Evolutionary conservation across 2,888 invertebrate species (phyloP), one percentile per base, ranked within the genome.

Genomic region (Cantharis nigra): DNA sequence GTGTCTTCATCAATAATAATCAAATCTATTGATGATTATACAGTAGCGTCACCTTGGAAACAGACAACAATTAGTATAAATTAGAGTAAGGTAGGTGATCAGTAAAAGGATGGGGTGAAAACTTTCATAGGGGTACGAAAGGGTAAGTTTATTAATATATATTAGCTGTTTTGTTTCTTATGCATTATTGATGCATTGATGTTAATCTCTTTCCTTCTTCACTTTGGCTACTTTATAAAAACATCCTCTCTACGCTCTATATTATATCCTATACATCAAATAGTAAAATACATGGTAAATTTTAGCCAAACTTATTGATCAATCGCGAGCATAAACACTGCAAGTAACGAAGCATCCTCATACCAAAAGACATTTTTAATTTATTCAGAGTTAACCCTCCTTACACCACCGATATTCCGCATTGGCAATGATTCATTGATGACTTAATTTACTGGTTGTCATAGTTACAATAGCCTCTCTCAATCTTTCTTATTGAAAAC

Each of bases 21-120:
- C 87, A 87, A 85, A 87, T 87, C 87, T 87, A 87, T 87, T 87
- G 87, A 86, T 87, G 87, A 87, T 87, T 87, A 87, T 86, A 84
- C 85, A 81, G 83, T 83, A 81, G 83, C 86, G 87, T 88, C 87
- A 86, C 88, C 87, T 85, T 84, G 87, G 87, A 82, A 86, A 88
- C 87, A 86, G 87, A 87, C 88, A 87, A 88, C 87, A 87, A 88
- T 88, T 88, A 87, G 87, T 86, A 86, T 86, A 86, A 87, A 87
- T 87, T 87, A 87, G 85, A 85, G 85, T 80, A 74, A 75, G 80
- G 78, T 74, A 72, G 78, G 75, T 77, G 75, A 71, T 79, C 75
- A 75, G 75, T 49, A 69, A 77, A 72, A 71, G 79, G 82, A 80
- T 75, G 79, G 83, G 83, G 83, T 79, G 83, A 84, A 83, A 84